Percentiles rank a stretch among this genome's conserved stretches.
Conservation (phyloP, 2,797 vertebrate genomes). For the Typhlichthys subterraneus region DNA sequence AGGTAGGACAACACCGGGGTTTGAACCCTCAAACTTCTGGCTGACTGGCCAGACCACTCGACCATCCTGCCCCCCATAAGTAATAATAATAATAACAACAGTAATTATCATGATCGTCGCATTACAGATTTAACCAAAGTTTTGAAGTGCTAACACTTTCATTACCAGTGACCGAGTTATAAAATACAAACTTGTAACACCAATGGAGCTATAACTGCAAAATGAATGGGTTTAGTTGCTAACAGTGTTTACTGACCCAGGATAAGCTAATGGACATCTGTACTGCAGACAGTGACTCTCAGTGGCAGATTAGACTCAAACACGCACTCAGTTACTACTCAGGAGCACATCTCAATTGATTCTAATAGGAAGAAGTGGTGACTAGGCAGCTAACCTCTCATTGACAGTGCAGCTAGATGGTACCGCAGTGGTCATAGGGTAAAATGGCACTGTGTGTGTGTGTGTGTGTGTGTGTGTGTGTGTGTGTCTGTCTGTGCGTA, state of each 20-base stretch:
- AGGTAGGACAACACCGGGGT: too few species aligned
- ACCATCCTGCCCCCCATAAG: too few species aligned
- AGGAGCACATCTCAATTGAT: conserved; percentile 64
- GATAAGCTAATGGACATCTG: conserved; percentile 15
- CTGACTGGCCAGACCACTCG: too few species aligned
- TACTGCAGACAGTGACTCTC: conserved; percentile 22
- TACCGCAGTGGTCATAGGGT: conserved; percentile 31
- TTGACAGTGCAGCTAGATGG: conserved; percentile 60
- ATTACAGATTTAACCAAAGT: too few species aligned
- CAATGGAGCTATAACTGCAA: conserved; percentile 1
- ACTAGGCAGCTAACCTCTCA: conserved; percentile 59
- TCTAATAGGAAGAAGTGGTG: conserved; percentile 64
- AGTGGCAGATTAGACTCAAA: conserved; percentile 32
- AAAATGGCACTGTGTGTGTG: conserved; percentile 6
- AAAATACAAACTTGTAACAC: not conserved
- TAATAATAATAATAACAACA: too few species aligned
- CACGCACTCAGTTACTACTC: conserved; percentile 52
- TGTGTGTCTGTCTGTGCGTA: too few species aligned
- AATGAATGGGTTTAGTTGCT: not conserved
- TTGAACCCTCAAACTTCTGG: too few species aligned
- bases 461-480: not conserved
- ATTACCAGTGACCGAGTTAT: too few species aligned
- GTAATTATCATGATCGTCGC: too few species aligned
- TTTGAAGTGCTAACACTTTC: too few species aligned
- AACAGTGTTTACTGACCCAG: conserved; percentile 24